Conservation (phyloP, 2,797 vertebrate species). For the Galagoides demidoff region DNA sequence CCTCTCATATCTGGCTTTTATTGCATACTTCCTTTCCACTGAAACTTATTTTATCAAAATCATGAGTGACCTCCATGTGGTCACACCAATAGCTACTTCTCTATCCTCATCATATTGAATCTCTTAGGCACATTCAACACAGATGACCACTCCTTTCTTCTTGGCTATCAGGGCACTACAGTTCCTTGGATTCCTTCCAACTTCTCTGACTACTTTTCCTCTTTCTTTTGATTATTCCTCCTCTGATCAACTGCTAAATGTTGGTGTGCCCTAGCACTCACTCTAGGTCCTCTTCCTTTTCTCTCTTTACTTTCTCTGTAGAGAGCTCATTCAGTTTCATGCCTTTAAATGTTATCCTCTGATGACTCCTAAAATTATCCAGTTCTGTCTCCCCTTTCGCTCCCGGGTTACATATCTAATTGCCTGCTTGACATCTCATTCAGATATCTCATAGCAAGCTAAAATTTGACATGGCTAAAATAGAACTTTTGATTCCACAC, state of each 20-base stretch:
- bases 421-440: slow-evolving; percentile 41
- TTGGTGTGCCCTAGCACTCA: background rate
- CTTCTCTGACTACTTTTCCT: background rate
- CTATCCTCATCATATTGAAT: background rate
- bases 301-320: background rate
- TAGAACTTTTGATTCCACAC: slow-evolving; percentile 13
- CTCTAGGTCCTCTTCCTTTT: background rate
- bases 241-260: background rate
- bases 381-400: slow-evolving; percentile 21
- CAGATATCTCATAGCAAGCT: slow-evolving; percentile 41
- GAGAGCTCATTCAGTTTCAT: background rate
- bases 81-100: background rate
- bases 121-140: background rate
- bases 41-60: slow-evolving; percentile 4
- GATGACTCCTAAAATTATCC: slow-evolving; percentile 2
- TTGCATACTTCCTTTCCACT: background rate
- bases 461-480: slow-evolving; percentile 50
- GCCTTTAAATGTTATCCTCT: slow-evolving; percentile 45
- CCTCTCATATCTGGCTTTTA: background rate
- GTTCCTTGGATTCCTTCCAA: background rate
- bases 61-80: background rate
- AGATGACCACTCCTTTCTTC: background rate
- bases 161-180: background rate
- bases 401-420: slow-evolving; percentile 39
- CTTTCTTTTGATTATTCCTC: background rate